Conservation (phyloP, 2,888 invertebrate species). For the Neoitamus cyanurus region DNA sequence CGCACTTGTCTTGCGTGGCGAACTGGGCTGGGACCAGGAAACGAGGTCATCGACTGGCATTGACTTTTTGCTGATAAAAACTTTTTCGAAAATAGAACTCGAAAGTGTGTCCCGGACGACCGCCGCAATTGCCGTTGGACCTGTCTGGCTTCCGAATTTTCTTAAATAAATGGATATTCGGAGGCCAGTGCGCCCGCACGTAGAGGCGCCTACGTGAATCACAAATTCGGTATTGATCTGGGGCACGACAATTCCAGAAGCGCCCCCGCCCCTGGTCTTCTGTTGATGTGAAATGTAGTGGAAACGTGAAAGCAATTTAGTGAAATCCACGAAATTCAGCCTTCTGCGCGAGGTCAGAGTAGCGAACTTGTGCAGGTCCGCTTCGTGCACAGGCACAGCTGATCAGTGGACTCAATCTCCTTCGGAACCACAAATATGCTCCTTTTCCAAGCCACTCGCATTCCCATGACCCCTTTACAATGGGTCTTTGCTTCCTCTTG, state of each 20-base stretch:
- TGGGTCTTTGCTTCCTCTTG: neutral
- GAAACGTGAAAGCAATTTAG: neutral
- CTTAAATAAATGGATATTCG: neutral
- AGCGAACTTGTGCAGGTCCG: neutral
- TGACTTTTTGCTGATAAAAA: slow-evolving; percentile 15
- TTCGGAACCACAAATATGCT: neutral
- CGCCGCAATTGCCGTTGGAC: neutral
- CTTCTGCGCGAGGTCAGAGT: neutral
- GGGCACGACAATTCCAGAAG: neutral
- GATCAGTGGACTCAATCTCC: neutral
- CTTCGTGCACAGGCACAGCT: neutral
- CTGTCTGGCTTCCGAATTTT: neutral
- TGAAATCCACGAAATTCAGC: neutral
- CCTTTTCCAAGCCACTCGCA: neutral
- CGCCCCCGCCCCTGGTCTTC: neutral
- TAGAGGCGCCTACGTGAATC: neutral
- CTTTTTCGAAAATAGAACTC: neutral
- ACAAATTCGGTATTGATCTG: neutral
- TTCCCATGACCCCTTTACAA: neutral
- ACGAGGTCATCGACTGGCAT: slow-evolving; percentile 34
- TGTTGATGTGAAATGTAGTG: neutral
- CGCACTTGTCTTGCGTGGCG: neutral
- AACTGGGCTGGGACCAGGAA: slow-evolving; percentile 2
- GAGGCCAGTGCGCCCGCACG: neutral
- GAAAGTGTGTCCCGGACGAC: neutral